A percentile compares a stretch with the other conserved stretches of the same genome.
Conservation (phyloP, 1,140 invertebrate species). For the Drosophila neocordata region DNA sequence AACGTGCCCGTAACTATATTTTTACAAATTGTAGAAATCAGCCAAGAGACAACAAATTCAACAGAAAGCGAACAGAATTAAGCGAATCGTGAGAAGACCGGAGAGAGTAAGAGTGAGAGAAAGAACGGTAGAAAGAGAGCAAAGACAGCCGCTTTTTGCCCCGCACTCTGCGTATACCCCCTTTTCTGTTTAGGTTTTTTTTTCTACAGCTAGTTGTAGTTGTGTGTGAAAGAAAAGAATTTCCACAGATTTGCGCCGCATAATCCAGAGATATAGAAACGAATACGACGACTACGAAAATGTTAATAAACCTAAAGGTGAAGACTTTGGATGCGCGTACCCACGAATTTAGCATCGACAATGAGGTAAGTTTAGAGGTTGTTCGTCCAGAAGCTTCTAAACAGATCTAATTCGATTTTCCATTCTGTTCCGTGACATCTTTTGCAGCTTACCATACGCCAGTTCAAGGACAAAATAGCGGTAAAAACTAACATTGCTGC, state of each 20-base stretch:
- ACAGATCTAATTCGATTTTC: neutral
- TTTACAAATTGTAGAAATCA: neutral
- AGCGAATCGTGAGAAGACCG: slow-evolving; percentile 17
- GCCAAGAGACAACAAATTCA: neutral
- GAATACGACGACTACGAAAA: slow-evolving; percentile 55
- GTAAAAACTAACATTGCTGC: slow-evolving; percentile 89
- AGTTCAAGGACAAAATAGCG: slow-evolving; percentile 94
- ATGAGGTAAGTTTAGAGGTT: slow-evolving; percentile 88
- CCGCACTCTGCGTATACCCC: slow-evolving; percentile 7
- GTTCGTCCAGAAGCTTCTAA: slow-evolving; percentile 40
- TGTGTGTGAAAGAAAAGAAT: slow-evolving; percentile 46
- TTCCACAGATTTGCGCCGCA: slow-evolving; percentile 36
- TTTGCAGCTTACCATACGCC: slow-evolving; percentile 90
- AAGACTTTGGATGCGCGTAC: slow-evolving; percentile 97
- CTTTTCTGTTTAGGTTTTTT: slow-evolving; percentile 40
- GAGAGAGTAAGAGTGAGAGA: slow-evolving; percentile 23
- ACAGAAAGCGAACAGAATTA: slow-evolving; percentile 2
- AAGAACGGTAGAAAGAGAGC: slow-evolving; percentile 39
- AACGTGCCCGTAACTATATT: neutral
- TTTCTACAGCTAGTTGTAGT: slow-evolving; percentile 18
- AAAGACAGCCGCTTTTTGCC: slow-evolving; percentile 55
- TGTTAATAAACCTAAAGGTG: slow-evolving; percentile 93
- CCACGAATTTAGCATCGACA: slow-evolving; percentile 92
- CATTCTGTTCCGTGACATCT: neutral
- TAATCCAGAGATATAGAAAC: slow-evolving; percentile 34